Base-by-base conservation (phyloP, 2,113 vertebrate species). In the Hepsetus odoe region DNA sequence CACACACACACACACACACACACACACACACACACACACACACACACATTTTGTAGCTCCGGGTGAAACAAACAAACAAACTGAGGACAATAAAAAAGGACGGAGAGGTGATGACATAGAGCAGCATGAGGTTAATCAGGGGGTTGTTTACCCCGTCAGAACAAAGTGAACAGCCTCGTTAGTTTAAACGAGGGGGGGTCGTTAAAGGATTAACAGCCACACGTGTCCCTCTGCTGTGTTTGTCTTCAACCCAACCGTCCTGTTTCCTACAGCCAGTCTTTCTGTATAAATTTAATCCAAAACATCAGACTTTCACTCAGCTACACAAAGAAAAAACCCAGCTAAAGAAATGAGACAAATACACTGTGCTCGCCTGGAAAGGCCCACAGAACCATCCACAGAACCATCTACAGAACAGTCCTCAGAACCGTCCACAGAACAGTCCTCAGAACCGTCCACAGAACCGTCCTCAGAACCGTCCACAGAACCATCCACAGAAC, bases 141-240 rank as follows among this genome's bases (percentile, higher is more conserved):
- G 64, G 44, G 53, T 55, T 68, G 75, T 76, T 68, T 42, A 28
- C 30, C 59, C 40, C 16, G 14, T 9, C 46, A 51, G 26, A 16
- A 38, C 58, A 64, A 64, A 72, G 46, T 46, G 56, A 51, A 40
- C n/a, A 20, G 58, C 32, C 32, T 72, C 28, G 24, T 65, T 72
- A 65, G 53, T n/a, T 72, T 55, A 38, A 72, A 53, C 14, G 35
- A 49, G 33, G 28, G 22, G 51, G 24, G 22, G 24, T 42, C 32
- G 32, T 72, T 72, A 79, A 28, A 61, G n/a, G 68, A 62, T 71
- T 78, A 70, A 77, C 69, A 44, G 44, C 22, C 44, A 40, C 16
- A 72, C 65, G 77, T 67, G 67, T 46, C 66, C 30, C 64, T 49
- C 42, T 11, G 30, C n/a, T 22, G 51, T 26, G 61, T 76, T 55